phyloP scores from a whole-genome alignment of 2,797 vertebrate species.

The Triplophysa yarkandensis region DNA sequence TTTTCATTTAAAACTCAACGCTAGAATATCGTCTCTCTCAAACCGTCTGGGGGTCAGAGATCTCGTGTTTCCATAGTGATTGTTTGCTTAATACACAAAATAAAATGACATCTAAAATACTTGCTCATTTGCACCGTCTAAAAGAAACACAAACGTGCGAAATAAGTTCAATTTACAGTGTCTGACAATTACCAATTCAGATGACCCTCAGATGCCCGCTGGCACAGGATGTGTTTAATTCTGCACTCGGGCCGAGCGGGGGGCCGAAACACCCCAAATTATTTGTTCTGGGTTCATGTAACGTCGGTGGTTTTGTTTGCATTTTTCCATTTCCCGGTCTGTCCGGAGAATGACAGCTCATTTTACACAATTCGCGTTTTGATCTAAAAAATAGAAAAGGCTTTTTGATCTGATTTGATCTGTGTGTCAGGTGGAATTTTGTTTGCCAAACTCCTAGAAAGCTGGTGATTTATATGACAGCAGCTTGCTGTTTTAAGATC shows the following conservation, averaged over 20 bases:
- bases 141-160: constrained; percentile 88
- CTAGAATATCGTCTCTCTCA: constrained; percentile 67
- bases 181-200: constrained; percentile 78
- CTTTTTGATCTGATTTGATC: not conserved
- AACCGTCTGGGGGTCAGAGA: constrained; percentile 78
- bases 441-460: constrained; percentile 4
- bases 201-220: constrained; percentile 79
- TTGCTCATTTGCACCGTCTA: constrained; percentile 86
- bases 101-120: constrained; percentile 77
- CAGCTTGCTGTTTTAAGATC: not conserved
- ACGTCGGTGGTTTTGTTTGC: constrained; percentile 51
- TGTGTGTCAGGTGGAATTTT: not conserved
- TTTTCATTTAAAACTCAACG: constrained; percentile 93
- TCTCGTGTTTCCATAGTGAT: constrained; percentile 86
- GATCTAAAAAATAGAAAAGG: constrained; percentile 10
- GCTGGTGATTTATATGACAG: not conserved
- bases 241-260: constrained; percentile 72
- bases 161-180: constrained; percentile 85
- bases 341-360: constrained; percentile 53
- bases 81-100: constrained; percentile 85
- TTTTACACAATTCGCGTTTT: constrained; percentile 32
- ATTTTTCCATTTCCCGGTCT: constrained; percentile 25
- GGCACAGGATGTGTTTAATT: constrained; percentile 80
- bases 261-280: constrained; percentile 76
- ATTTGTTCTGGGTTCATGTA: constrained; percentile 72